Conservation (phyloP, 2,888 invertebrate genomes). For the Drosophila demipolita region DNA sequence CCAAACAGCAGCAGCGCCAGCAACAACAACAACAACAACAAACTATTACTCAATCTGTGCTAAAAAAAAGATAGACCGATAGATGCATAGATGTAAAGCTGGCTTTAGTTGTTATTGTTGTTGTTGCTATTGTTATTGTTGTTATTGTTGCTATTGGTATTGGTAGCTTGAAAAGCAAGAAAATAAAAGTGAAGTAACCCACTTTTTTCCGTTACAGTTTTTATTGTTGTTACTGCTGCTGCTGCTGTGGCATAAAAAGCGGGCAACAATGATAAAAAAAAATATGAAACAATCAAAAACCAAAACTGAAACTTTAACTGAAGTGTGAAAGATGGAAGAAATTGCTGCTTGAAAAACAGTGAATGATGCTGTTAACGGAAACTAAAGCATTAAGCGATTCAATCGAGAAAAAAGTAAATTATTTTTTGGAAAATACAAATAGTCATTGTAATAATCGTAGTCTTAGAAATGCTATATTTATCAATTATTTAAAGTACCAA, state of each 20-base stretch:
- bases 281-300: conserved; percentile 37
- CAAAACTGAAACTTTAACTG: conserved; percentile 33
- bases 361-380: neutral
- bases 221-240: conserved; percentile 52
- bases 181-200: conserved; percentile 79
- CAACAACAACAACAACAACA: conserved; percentile 52
- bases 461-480: neutral
- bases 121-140: conserved; percentile 1
- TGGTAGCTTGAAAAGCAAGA: conserved; percentile 61
- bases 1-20: conserved; percentile 63
- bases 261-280: conserved; percentile 53
- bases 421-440: too few species aligned
- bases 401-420: too few species aligned
- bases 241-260: conserved; percentile 35
- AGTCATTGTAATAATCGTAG: neutral
- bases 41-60: conserved; percentile 80
- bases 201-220: conserved; percentile 72
- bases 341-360: neutral
- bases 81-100: conserved; percentile 65
- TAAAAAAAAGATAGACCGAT: conserved; percentile 74
- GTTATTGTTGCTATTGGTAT: conserved; percentile 37
- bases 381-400: neutral
- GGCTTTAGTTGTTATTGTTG: conserved; percentile 28
- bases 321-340: conserved; percentile 1
- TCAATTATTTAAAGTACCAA: fast-evolving